Percentiles rank a stretch among this genome's conserved stretches.
Evolutionary conservation across 2,113 vertebrate genomes (phyloP).

Genomic region (Gracilinanus agilis): DNA sequence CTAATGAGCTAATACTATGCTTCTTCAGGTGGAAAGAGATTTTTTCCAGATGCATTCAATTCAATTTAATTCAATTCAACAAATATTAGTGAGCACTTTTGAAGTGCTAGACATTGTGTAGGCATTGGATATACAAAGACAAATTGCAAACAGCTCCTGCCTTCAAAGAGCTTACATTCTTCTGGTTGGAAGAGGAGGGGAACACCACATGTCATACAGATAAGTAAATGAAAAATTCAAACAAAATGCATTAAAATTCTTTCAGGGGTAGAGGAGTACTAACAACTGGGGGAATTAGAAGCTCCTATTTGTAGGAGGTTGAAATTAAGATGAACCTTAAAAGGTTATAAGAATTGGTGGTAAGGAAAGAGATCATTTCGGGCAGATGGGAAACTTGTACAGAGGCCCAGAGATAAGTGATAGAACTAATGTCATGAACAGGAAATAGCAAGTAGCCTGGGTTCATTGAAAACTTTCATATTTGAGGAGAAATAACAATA

Average conservation of each 20-base stretch:
- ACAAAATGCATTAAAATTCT: background rate
- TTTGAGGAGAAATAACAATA: background rate
- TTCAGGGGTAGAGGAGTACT: background rate
- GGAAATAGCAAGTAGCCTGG: background rate
- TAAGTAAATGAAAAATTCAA: background rate
- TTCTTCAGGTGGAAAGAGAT: background rate
- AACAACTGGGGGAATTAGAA: background rate
- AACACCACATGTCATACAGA: background rate
- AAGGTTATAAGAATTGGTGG: background rate
- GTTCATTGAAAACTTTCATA: background rate
- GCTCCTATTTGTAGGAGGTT: background rate
- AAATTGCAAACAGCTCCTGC: background rate
- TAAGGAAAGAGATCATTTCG: background rate
- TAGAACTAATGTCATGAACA: background rate
- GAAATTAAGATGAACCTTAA: background rate
- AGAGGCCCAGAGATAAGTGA: background rate
- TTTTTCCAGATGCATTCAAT: background rate
- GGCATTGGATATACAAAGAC: background rate
- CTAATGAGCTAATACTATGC: background rate
- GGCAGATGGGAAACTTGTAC: background rate
- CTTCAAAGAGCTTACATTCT: background rate
- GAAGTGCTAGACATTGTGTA: background rate
- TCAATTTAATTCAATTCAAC: background rate
- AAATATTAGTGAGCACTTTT: background rate
- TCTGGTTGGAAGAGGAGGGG: background rate